Conservation (phyloP, 2,113 vertebrate genomes). For the Callocephalon fimbriatum region DNA sequence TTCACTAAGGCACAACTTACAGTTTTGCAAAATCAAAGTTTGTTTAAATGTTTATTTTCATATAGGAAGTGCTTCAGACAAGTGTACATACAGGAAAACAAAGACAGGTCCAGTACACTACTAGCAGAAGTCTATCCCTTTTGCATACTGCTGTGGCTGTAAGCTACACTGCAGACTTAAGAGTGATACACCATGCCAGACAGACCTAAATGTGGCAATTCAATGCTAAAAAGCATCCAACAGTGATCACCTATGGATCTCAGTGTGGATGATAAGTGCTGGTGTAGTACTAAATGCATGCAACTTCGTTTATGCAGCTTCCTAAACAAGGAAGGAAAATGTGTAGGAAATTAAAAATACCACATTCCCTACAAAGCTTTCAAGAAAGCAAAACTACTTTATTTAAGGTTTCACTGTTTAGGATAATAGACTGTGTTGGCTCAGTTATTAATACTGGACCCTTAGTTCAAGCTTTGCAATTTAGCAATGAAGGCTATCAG, state of each 20-base stretch:
- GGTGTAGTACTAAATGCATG: background rate
- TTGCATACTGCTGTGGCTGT: background rate
- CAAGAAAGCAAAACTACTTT: background rate
- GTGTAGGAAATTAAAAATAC: background rate
- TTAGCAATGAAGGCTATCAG: background rate
- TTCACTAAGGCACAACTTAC: background rate
- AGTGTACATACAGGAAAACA: fast-evolving
- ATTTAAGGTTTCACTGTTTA: background rate
- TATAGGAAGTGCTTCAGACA: background rate
- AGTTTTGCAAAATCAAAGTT: background rate
- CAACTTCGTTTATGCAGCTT: background rate
- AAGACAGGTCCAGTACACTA: fast-evolving
- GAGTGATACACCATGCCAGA: background rate
- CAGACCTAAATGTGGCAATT: background rate
- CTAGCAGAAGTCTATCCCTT: background rate
- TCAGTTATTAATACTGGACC: background rate
- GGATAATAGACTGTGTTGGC: background rate
- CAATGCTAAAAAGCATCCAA: background rate
- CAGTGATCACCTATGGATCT: background rate
- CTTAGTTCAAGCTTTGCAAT: background rate
- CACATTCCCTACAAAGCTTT: background rate
- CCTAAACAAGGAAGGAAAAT: background rate
- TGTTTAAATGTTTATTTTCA: background rate
- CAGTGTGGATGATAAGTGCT: fast-evolving
- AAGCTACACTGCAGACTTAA: fast-evolving